Percentiles rank a stretch among this genome's conserved stretches.
Evolutionary conservation across 2,797 vertebrate species (phyloP).

Genomic region (Diglossa cyanea): DNA sequence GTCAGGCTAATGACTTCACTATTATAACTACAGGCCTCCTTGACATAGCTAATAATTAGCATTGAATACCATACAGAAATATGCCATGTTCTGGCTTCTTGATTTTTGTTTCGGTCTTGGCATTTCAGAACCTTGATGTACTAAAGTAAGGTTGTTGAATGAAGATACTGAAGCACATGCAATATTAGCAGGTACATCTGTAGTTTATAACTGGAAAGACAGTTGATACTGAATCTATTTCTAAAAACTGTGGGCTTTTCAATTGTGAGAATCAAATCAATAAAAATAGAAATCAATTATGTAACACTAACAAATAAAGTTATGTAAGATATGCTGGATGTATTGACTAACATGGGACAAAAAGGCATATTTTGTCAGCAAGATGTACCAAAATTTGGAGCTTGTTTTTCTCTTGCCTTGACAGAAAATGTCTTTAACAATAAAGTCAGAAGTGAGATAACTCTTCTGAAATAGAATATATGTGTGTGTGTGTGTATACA

Average conservation of each 20-base stretch:
- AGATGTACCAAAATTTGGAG: neutral
- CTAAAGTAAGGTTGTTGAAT: constrained; percentile 56
- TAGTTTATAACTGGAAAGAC: constrained; percentile 14
- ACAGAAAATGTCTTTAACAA: neutral
- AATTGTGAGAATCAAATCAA: neutral
- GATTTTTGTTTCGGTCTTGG: constrained; percentile 56
- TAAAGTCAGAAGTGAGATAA: neutral
- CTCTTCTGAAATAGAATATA: neutral
- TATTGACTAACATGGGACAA: neutral
- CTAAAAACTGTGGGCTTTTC: neutral
- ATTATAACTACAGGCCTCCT: constrained; percentile 54
- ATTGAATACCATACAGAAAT: constrained; percentile 70
- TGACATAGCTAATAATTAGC: constrained; percentile 65
- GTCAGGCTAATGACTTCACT: constrained; percentile 55
- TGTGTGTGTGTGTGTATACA: fast-evolving
- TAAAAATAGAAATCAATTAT: constrained; percentile 30
- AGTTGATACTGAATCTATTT: neutral
- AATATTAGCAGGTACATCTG: neutral
- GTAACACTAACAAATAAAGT: neutral
- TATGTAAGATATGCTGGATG: neutral
- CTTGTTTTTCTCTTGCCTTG: neutral
- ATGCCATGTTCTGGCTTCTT: constrained; percentile 42
- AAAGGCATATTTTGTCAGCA: neutral
- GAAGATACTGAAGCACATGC: neutral
- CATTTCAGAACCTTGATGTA: constrained; percentile 49